Evolutionary conservation across 1,140 invertebrate genomes (phyloP), one percentile per base, ranked within the genome.

Genomic region (Drosophila elegans): DNA sequence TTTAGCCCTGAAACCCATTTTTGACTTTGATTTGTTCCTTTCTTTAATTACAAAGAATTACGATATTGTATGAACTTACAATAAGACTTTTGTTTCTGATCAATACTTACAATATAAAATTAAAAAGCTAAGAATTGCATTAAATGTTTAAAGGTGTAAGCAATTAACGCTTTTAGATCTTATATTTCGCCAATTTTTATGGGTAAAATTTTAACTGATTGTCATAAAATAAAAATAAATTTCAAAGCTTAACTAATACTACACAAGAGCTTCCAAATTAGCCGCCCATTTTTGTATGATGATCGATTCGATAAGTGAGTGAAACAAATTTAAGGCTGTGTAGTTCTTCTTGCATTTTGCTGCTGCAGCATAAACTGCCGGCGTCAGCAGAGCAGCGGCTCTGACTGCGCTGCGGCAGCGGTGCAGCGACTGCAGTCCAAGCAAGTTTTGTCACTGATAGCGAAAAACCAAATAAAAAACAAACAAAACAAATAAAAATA

Each of bases 381-480:
- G 13, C 48, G 68, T 46, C n/a, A n/a, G 11, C 69, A 29, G 54
- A n/a, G 11, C 69, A 29, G 54, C 67, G 36, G 42, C 4, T 54
- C 39, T 34, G 39, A 13, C 67, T 3, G 52, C 16, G 69, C 44
- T 12, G 48, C 48, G 36, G 4, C 57, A n/a, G 46, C 39, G 29
- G 13, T 32, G 48, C 59, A 42, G 49, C 67, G 36, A 57, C 27
- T 74, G 74, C 80, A 76, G 45, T n/a, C 55, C 29, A 66, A 78
- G 78, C 83, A 73, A 81, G 74, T 85, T 85, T 84, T 85, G 45
- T 68, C 78, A 84, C 60, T 53, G 72, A 60, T 61, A 66, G 63
- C 64, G 64, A 63, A 29, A 72, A 55, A 54, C 46, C 42, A 53
- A 54, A n/a, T n/a, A n/a, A n/a, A n/a, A n/a, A n/a, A n/a, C n/a